These are phyloP conservation scores for Micromussa lordhowensis DNA, from an alignment of 92 coral and sea anemone species.

Conservation along the genomic window DNA sequence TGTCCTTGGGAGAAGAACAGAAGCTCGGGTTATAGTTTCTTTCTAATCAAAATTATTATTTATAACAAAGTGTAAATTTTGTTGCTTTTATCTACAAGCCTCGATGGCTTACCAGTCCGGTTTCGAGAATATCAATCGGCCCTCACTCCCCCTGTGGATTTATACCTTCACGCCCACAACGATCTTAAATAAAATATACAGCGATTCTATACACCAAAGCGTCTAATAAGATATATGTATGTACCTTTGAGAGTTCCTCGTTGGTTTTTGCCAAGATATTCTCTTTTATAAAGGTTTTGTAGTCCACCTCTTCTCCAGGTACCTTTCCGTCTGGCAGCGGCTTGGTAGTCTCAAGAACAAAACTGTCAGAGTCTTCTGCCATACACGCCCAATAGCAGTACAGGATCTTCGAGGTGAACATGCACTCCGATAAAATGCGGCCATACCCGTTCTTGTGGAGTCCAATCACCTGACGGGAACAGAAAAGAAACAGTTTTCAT, in stretches of 20 bases:
- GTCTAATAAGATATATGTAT: too few relatives aligned
- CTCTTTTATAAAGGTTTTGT: constrained; percentile 39
- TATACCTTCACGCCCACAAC: too few relatives aligned
- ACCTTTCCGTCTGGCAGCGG: constrained; percentile 51
- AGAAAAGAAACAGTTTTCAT: neutral
- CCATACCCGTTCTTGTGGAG: constrained; percentile 93
- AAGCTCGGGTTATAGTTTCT: neutral
- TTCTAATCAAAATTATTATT: neutral
- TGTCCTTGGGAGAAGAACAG: constrained; percentile 37
- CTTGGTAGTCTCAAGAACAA: constrained; percentile 70
- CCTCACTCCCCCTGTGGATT: too few relatives aligned
- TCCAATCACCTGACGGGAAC: constrained; percentile 78
- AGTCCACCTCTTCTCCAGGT: constrained; percentile 26
- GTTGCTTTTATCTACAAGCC: neutral
- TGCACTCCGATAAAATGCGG: constrained; percentile 84
- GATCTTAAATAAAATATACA: too few relatives aligned
- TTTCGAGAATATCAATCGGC: neutral
- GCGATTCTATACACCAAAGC: too few relatives aligned
- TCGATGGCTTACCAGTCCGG: neutral
- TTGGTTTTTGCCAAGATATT: constrained; percentile 75
- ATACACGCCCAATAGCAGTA: constrained; percentile 84
- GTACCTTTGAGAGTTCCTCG: constrained; percentile 75
- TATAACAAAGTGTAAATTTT: neutral
- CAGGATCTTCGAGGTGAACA: constrained; percentile 84
- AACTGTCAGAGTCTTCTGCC: constrained; percentile 74